Evolutionary conservation across 2,797 vertebrate species (phyloP).

Genomic region (Glossophaga mutica): DNA sequence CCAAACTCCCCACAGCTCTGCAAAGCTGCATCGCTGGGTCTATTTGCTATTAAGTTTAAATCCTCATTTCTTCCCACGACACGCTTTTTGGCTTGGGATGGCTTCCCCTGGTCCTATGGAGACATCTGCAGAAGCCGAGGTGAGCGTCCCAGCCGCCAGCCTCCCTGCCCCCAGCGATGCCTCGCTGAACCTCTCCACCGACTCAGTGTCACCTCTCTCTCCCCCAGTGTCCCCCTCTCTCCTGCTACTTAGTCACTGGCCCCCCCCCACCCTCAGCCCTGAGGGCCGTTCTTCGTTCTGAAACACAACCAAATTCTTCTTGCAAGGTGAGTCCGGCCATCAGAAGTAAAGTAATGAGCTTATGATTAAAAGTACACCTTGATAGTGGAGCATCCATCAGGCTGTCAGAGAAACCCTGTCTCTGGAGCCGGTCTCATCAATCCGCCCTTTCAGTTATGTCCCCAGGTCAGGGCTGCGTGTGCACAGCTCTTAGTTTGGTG

Average conservation of each 20-base stretch:
- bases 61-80: constrained; percentile 57
- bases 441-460: constrained; percentile 84
- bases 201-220: background rate
- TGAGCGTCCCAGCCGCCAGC: background rate
- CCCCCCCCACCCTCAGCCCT: background rate
- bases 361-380: constrained; percentile 86
- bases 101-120: constrained; percentile 53
- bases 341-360: constrained; percentile 85
- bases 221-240: background rate
- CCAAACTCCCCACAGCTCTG: constrained; percentile 69
- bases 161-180: background rate
- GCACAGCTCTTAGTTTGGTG: constrained; percentile 57
- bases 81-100: constrained; percentile 41
- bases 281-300: constrained; percentile 72
- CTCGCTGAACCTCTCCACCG: background rate
- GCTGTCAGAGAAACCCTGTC: constrained; percentile 84
- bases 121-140: constrained; percentile 1
- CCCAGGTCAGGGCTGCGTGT: constrained; percentile 78
- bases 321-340: constrained; percentile 81
- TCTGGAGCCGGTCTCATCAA: constrained; percentile 81
- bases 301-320: constrained; percentile 76
- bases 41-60: constrained; percentile 70
- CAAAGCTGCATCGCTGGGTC: constrained; percentile 60
- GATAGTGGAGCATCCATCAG: constrained; percentile 84
- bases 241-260: background rate